Conservation (phyloP, 2,888 invertebrate genomes). For the Coenonympha arcania region DNA sequence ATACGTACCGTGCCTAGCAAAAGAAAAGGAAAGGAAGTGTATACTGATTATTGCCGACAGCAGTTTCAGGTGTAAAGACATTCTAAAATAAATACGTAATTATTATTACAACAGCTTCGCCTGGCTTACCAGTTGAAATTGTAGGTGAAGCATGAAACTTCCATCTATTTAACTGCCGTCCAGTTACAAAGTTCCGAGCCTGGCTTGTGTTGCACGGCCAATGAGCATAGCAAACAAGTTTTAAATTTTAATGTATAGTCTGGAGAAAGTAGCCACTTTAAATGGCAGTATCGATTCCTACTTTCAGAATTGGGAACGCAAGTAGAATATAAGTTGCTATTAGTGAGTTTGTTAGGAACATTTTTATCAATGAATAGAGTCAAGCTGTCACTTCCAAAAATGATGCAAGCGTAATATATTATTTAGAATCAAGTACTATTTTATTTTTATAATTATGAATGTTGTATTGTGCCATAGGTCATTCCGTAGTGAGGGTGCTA, state of each 20-base stretch:
- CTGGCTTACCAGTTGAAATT: slow-evolving; percentile 52
- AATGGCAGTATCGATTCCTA: slow-evolving; percentile 44
- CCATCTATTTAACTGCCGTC: slow-evolving; percentile 60
- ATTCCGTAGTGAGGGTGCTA: no score
- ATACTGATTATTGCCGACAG: slow-evolving; percentile 32
- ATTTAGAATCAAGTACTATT: no score
- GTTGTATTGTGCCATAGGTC: no score
- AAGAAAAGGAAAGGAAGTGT: slow-evolving; percentile 26
- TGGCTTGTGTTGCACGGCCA: slow-evolving; percentile 54
- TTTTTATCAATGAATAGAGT: not conserved
- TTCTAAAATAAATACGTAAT: slow-evolving; percentile 21
- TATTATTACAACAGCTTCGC: slow-evolving; percentile 36
- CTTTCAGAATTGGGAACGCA: slow-evolving; percentile 51
- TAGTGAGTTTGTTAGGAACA: not conserved
- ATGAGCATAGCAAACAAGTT: slow-evolving; percentile 61
- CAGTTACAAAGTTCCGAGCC: slow-evolving; percentile 50
- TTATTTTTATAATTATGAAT: no score
- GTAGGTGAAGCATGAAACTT: slow-evolving; percentile 48
- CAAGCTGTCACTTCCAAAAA: not conserved
- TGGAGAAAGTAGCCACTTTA: slow-evolving; percentile 58
- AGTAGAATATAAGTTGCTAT: slow-evolving; percentile 34
- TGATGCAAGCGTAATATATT: not conserved
- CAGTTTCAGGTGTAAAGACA: slow-evolving; percentile 25
- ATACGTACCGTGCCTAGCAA: slow-evolving; percentile 37
- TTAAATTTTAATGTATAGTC: slow-evolving; percentile 64